Conservation (phyloP, 2,888 invertebrate genomes). For the Trimorus sp. region DNA sequence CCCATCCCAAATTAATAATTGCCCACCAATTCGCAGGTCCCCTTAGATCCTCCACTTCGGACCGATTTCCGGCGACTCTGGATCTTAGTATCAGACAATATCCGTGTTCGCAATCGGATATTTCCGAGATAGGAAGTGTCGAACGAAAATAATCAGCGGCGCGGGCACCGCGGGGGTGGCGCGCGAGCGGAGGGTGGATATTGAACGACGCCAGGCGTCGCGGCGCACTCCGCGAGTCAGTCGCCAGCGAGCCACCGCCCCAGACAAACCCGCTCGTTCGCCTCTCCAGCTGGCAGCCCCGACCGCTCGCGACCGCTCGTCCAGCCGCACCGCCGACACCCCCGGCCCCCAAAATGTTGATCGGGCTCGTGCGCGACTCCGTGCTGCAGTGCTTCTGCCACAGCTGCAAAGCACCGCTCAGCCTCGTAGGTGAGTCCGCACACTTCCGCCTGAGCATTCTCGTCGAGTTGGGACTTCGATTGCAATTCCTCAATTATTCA, state of each 20-base stretch:
- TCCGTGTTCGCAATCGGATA: slow-evolving; percentile 40
- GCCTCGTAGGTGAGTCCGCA: slow-evolving; percentile 78
- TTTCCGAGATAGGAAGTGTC: slow-evolving; percentile 51
- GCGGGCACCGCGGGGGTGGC: slow-evolving; percentile 41
- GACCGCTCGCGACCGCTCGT: too few relatives aligned
- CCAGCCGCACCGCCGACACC: background rate
- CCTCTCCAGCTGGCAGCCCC: slow-evolving; percentile 65
- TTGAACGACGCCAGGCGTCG: slow-evolving; percentile 85
- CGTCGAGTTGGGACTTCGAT: slow-evolving; percentile 28
- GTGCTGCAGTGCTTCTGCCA: slow-evolving; percentile 97
- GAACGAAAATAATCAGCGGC: slow-evolving; percentile 45
- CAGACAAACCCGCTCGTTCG: slow-evolving; percentile 79
- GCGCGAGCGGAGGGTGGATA: slow-evolving; percentile 73
- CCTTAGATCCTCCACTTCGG: too few relatives aligned
- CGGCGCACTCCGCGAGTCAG: slow-evolving; percentile 83
- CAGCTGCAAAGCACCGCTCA: slow-evolving; percentile 92
- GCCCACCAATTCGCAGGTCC: too few relatives aligned
- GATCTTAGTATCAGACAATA: slow-evolving; percentile 7
- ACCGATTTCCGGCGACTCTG: background rate
- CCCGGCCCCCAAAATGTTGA: slow-evolving; percentile 86
- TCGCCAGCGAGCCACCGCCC: slow-evolving; percentile 85
- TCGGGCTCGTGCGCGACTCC: slow-evolving; percentile 94
- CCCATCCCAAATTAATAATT: too few relatives aligned
- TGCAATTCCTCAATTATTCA: too few relatives aligned
- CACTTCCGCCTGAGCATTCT: slow-evolving; percentile 19